Percentiles rank a stretch among this genome's conserved stretches.
These are phyloP conservation scores for Coreius guichenoti DNA, from an alignment of 2,797 vertebrate genomes.

Conservation along the genomic window DNA sequence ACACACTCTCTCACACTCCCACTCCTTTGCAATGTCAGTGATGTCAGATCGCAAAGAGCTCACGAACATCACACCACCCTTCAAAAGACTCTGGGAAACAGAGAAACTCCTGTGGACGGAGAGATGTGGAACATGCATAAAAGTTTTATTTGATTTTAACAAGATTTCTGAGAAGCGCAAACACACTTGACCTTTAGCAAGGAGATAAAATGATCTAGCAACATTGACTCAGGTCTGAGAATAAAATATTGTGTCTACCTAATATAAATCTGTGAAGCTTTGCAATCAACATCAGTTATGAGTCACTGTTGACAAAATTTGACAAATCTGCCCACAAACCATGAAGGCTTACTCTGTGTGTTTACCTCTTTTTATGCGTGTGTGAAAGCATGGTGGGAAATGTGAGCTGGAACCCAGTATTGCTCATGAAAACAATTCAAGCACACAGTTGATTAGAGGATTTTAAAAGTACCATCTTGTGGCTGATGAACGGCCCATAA, in stretches of 20 bases:
- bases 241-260: conserved; percentile 3
- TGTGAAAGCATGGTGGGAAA: background rate
- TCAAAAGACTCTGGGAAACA: conserved; percentile 60
- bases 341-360: background rate
- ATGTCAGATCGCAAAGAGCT: conserved; percentile 53
- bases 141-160: conserved; percentile 41
- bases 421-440: conserved; percentile 10
- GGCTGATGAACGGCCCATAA: background rate
- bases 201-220: conserved; percentile 13
- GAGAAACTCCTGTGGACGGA: conserved; percentile 53
- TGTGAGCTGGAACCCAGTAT: background rate
- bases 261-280: conserved; percentile 5
- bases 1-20: no score
- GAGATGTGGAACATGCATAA: conserved; percentile 55
- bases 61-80: conserved; percentile 62
- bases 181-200: conserved; percentile 10
- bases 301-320: background rate
- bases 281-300: background rate
- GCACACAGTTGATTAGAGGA: background rate
- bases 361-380: background rate
- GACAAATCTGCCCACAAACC: conserved; percentile 19
- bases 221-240: background rate
- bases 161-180: conserved; percentile 11
- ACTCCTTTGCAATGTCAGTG: conserved; percentile 46
- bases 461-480: background rate